Percentiles rank a stretch among this genome's conserved stretches.
phyloP scores from a whole-genome alignment of 1,140 invertebrate genomes.

The Colletes gigas region DNA sequence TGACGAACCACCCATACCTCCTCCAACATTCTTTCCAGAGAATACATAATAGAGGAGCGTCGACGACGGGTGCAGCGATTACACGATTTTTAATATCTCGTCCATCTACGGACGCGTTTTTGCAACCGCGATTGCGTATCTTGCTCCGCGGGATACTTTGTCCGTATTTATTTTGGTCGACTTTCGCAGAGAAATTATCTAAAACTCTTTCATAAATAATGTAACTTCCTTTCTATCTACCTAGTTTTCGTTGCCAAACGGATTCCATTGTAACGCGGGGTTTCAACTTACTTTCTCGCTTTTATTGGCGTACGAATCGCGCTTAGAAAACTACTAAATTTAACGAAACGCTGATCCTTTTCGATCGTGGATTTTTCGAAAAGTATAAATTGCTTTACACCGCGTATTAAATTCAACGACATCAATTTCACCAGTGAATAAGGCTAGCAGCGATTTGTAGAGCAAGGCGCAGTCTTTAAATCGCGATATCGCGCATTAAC shows the following conservation, averaged over 20 bases:
- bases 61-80: background rate
- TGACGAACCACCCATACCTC: constrained; percentile 47
- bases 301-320: background rate
- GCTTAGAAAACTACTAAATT: background rate
- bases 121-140: background rate
- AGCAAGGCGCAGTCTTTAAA: no score
- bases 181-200: background rate
- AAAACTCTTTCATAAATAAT: background rate
- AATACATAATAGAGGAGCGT: background rate
- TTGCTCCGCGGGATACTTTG: background rate
- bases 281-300: background rate
- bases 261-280: background rate
- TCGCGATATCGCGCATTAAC: background rate
- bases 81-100: background rate
- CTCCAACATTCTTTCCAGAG: constrained; percentile 24
- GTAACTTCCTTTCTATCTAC: constrained; percentile 10
- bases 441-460: no score
- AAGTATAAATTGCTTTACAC: no score
- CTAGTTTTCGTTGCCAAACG: background rate
- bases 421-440: no score
- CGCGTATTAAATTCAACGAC: no score
- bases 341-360: no score
- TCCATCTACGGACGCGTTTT: background rate
- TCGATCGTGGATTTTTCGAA: no score
- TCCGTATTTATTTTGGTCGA: background rate